These are phyloP conservation scores for Anguilla obscura DNA, from an alignment of 2,797 vertebrate genomes.

Conservation along the genomic window DNA sequence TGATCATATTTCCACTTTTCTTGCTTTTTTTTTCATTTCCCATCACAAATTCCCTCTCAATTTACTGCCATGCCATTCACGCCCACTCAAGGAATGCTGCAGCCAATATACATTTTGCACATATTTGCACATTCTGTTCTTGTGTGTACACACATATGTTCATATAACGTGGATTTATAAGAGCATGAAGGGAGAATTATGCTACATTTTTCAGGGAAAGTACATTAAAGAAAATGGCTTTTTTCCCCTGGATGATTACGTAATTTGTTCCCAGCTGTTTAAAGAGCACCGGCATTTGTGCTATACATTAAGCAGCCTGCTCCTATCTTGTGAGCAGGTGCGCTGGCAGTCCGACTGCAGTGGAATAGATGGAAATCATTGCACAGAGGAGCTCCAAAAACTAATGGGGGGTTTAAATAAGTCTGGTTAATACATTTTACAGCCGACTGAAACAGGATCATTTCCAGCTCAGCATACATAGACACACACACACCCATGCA, in stretches of 20 bases:
- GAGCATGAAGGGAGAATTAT: slow-evolving; percentile 1
- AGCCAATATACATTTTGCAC: not conserved
- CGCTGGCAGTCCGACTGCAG: slow-evolving; percentile 28
- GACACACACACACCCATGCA: not conserved
- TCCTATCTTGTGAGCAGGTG: slow-evolving; percentile 41
- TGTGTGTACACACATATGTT: not conserved
- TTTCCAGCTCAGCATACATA: slow-evolving; percentile 9
- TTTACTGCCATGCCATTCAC: not conserved
- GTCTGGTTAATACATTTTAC: slow-evolving; percentile 33
- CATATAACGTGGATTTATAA: not conserved
- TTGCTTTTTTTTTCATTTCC: not conserved
- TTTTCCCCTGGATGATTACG: slow-evolving; percentile 21
- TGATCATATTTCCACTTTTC: not conserved
- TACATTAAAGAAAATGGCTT: slow-evolving; percentile 23
- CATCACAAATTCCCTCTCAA: not conserved
- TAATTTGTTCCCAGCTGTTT: slow-evolving; percentile 28
- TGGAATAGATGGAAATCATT: slow-evolving; percentile 37
- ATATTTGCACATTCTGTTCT: not conserved
- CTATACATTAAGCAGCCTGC: not conserved
- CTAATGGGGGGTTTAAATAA: slow-evolving; percentile 35
- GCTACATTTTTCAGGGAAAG: slow-evolving; percentile 23
- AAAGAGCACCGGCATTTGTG: slow-evolving; percentile 32
- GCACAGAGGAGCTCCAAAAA: slow-evolving; percentile 21
- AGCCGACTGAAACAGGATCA: slow-evolving; percentile 14
- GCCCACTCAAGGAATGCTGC: not conserved